These are phyloP conservation scores for Danio aesculapii DNA, from an alignment of 2,797 vertebrate species.

Conservation along the genomic window DNA sequence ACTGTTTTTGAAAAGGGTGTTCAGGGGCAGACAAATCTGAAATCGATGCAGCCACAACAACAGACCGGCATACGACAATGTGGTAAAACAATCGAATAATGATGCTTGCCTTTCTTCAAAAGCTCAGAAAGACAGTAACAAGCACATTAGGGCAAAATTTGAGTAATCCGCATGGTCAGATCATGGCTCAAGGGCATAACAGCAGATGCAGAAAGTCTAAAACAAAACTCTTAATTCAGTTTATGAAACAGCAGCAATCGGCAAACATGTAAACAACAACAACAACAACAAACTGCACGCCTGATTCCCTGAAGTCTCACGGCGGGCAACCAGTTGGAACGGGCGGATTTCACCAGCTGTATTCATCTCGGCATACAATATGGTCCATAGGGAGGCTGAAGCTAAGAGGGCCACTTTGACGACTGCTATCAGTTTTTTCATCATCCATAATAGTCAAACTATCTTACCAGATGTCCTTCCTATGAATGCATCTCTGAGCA, in stretches of 20 bases:
- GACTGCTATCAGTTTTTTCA: neutral
- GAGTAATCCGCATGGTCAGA: neutral
- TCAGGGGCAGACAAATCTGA: neutral
- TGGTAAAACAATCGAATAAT: neutral
- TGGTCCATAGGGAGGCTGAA: neutral
- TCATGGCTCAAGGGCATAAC: neutral
- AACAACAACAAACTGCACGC: neutral
- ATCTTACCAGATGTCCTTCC: slow-evolving; percentile 8
- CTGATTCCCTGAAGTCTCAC: neutral
- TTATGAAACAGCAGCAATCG: neutral
- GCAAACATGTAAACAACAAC: slow-evolving; percentile 18
- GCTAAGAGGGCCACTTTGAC: slow-evolving; percentile 4
- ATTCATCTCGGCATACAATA: slow-evolving; percentile 1
- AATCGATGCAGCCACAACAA: slow-evolving; percentile 17
- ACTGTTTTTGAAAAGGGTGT: slow-evolving; percentile 4
- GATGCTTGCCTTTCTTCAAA: slow-evolving; percentile 4
- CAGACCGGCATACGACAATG: neutral
- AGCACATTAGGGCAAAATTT: neutral
- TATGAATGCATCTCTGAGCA: slow-evolving; percentile 18
- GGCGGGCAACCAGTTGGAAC: neutral
- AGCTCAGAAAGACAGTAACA: neutral
- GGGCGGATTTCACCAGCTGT: neutral
- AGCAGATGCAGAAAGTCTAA: neutral
- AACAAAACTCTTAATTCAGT: neutral
- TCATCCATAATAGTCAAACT: slow-evolving; percentile 24